phyloP scores from a whole-genome alignment of 2,797 vertebrate species.

The Protosalanx chinensis region DNA sequence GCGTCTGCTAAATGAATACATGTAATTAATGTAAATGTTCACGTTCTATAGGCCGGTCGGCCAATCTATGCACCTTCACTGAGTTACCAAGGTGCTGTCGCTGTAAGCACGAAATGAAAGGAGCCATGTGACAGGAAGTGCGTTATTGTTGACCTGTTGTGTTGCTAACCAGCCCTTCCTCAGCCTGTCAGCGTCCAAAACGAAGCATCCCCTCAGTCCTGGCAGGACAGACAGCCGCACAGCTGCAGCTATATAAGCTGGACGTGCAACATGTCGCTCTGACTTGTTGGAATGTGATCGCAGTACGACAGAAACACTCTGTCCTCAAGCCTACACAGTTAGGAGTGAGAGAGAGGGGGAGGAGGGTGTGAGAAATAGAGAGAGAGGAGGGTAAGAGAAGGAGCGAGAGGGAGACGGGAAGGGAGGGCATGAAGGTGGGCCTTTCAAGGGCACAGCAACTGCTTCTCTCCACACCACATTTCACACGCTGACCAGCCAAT shows the following conservation, averaged over 20 bases:
- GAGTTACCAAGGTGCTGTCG: neutral
- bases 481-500: constrained; percentile 19
- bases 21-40: too few species aligned
- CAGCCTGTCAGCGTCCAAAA: neutral
- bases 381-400: neutral
- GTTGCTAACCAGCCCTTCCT: neutral
- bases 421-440: neutral
- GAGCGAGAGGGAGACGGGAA: neutral
- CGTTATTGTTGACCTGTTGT: constrained; percentile 16
- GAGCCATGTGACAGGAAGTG: constrained; percentile 30
- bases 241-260: too few species aligned
- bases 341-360: neutral
- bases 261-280: neutral
- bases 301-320: neutral
- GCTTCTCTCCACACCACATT: constrained; percentile 12
- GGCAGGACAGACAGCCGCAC: too few species aligned
- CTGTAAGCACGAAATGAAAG: neutral
- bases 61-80: neutral
- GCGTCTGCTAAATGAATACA: too few species aligned
- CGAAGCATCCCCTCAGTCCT: neutral
- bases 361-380: neutral
- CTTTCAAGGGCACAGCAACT: constrained; percentile 30
- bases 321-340: neutral
- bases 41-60: neutral
- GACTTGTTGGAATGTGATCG: neutral